Base-by-base conservation (phyloP, 2,113 vertebrate genomes). In the Fulica atra region DNA sequence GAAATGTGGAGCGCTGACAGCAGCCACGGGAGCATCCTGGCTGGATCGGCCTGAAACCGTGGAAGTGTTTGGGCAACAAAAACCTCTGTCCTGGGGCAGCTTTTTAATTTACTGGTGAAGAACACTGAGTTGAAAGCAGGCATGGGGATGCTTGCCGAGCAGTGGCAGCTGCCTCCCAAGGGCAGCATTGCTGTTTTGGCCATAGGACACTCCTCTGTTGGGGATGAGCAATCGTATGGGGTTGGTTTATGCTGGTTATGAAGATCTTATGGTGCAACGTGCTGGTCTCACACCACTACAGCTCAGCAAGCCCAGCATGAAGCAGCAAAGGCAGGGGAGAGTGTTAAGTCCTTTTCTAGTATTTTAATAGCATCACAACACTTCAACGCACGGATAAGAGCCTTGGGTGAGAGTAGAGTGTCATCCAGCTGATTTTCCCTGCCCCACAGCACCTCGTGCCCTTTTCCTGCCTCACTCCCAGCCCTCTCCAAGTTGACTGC, bases 11-110 rank as follows among this genome's bases (percentile, higher is more conserved):
- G 56, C 56, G 46, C 61, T 7, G 42, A 14, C 38, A 46, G 77
- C 29, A 19, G 31, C 71, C 9, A 1, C 0, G 1, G 69, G 24
- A 64, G 20, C 16, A 2, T 16, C 51, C 48, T 2, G 2, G 38
- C 35, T 0, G 0, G 38, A 50, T 16, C 0, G 0, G 9, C n/a
- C 60, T 21, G 54, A 10, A 16, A 16, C 33, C 17, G 0, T 9
- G 2, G 61, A 25, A n/a, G 14, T 1, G 0, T 40, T 20, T 17
- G 31, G 76, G 53, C 7, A 21, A 33, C 4, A 44, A 42, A 87
- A 81, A 9, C 6, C 26, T 6, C 12, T 14, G 81, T 31, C 24
- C 77, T 53, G 59, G 25, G 33, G 23, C 0, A 0, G 59, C 13
- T 82, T 28, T 23, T 42, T 4, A 17, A 69, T 11, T 24, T 13